A percentile compares a stretch with the other conserved stretches of the same genome.
Evolutionary conservation across 92 coral and sea anemone species (phyloP).

Genomic region (Nematostella vectensis): DNA sequence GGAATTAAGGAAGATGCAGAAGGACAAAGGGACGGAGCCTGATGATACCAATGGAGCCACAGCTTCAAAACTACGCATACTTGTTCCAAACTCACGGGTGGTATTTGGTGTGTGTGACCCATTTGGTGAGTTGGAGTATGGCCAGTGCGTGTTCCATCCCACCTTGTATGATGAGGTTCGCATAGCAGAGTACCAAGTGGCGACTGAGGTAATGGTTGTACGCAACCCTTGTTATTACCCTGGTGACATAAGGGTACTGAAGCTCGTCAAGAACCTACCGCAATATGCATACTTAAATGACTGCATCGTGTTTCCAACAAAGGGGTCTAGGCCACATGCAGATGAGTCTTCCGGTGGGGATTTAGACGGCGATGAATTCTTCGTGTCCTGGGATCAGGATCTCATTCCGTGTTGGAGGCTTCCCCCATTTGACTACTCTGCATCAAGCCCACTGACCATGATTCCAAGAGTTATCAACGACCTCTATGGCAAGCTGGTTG

Average conservation of each 20-base stretch:
- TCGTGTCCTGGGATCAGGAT: conserved; percentile 32
- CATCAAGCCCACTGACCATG: neutral
- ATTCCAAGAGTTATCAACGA: neutral
- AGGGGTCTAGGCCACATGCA: conserved; percentile 79
- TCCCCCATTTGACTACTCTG: conserved; percentile 46
- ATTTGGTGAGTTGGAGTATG: conserved; percentile 34
- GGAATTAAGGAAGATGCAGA: conserved; percentile 9
- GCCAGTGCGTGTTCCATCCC: conserved; percentile 59
- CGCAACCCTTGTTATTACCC: conserved; percentile 54
- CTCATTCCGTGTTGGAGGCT: conserved; percentile 26
- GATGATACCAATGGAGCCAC: neutral
- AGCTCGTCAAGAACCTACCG: conserved; percentile 10
- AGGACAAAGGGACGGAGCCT: conserved; percentile 2
- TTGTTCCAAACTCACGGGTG: conserved; percentile 42
- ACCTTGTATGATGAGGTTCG: conserved; percentile 18
- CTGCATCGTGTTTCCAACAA: conserved; percentile 61
- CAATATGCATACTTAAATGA: conserved; percentile 65
- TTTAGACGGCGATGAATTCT: conserved; percentile 25
- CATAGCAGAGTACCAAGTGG: neutral
- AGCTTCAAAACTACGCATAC: conserved; percentile 16
- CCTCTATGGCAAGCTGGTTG: neutral
- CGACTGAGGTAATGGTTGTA: conserved; percentile 31
- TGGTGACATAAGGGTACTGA: conserved; percentile 52
- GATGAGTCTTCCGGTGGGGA: conserved; percentile 57
- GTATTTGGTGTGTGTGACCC: conserved; percentile 71